phyloP scores from a whole-genome alignment of 2,797 vertebrate genomes.

The Amniataba percoides region DNA sequence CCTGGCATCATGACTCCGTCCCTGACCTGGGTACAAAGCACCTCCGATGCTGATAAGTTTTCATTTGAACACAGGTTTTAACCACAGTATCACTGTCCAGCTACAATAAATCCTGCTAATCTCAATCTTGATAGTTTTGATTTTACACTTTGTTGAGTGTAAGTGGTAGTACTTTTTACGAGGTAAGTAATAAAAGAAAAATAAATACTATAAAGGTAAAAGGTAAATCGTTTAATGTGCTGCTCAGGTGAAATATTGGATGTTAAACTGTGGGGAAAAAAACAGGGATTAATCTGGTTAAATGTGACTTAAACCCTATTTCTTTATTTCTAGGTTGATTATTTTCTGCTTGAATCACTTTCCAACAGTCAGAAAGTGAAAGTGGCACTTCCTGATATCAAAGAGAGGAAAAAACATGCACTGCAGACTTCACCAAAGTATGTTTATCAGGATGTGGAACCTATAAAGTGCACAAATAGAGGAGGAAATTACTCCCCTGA shows the following conservation, averaged over 20 bases:
- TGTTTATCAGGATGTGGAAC: conserved; percentile 27
- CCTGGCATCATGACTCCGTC: conserved; percentile 8
- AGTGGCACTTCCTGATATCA: background rate
- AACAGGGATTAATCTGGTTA: background rate
- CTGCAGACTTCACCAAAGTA: conserved; percentile 21
- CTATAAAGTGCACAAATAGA: conserved; percentile 28
- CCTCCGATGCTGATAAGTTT: conserved; percentile 1
- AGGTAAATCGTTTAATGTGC: background rate
- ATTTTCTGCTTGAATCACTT: conserved; percentile 6
- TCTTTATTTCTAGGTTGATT: background rate
- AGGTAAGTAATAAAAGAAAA: background rate
- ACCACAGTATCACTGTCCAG: background rate
- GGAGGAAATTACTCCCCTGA: conserved; percentile 22
- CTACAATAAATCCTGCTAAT: background rate
- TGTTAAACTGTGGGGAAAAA: background rate
- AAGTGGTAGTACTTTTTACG: background rate
- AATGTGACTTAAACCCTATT: conserved; percentile 16
- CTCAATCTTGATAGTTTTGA: background rate
- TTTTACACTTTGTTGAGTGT: background rate
- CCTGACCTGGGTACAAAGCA: conserved; percentile 2
- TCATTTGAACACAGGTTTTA: conserved; percentile 22
- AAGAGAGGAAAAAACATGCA: background rate
- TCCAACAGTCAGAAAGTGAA: background rate
- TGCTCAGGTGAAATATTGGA: background rate
- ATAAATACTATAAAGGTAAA: background rate